Evolutionary conservation across 2,113 vertebrate genomes (phyloP).

Genomic region (Caranx melampygus): DNA sequence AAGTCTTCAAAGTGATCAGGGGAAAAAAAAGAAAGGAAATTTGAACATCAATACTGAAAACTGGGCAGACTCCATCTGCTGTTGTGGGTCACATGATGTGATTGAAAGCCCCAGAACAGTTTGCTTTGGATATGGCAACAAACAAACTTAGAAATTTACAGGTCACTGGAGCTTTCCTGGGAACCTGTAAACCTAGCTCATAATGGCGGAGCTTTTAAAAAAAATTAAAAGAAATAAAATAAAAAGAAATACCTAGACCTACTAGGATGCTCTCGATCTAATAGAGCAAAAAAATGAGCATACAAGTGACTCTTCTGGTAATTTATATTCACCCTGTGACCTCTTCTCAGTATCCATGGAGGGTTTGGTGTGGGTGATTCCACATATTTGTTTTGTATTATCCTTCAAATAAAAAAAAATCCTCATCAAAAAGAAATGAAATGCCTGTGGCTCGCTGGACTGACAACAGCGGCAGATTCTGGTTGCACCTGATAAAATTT

Average conservation of each 20-base stretch:
- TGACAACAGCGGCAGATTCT: constrained; percentile 50
- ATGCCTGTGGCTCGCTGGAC: constrained; percentile 46
- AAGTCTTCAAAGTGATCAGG: neutral
- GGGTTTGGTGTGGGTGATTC: constrained; percentile 28
- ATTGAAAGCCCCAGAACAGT: neutral
- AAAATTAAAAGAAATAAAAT: too few relatives aligned
- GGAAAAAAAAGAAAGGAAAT: neutral
- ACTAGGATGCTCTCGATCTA: neutral
- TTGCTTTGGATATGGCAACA: neutral
- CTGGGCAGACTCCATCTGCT: neutral
- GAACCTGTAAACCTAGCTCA: neutral
- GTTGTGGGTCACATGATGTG: neutral
- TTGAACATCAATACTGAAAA: neutral
- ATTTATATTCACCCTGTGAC: constrained; percentile 32
- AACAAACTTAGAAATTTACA: neutral
- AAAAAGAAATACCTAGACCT: neutral
- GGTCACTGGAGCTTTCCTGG: neutral
- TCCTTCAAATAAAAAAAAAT: constrained; percentile 59
- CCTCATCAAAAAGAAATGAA: constrained; percentile 41
- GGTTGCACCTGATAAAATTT: constrained; percentile 65
- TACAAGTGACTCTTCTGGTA: neutral
- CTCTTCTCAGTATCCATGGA: constrained; percentile 30
- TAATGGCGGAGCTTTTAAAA: neutral
- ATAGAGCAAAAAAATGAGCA: constrained; percentile 7
- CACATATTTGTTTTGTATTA: constrained; percentile 46